A percentile compares a stretch with the other conserved stretches of the same genome.
phyloP scores from a whole-genome alignment of 2,797 vertebrate genomes.

The Silurus aristotelis region DNA sequence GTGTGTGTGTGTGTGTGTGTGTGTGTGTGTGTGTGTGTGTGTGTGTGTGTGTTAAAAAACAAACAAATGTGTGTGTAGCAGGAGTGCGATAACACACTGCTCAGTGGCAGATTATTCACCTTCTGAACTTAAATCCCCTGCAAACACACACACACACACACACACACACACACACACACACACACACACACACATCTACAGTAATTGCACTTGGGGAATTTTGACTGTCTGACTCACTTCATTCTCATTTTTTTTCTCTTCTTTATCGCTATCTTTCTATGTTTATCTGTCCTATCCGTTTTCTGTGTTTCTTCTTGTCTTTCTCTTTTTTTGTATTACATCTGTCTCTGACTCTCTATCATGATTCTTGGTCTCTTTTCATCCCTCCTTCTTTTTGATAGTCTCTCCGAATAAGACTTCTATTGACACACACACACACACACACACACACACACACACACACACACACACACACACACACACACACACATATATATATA shows the following conservation, averaged over 20 bases:
- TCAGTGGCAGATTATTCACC: neutral
- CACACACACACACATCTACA: constrained; percentile 22
- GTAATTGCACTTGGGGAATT: constrained; percentile 6
- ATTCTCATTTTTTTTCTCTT: neutral
- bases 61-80: neutral
- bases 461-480: neutral
- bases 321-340: neutral
- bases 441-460: neutral
- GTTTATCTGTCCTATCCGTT: neutral
- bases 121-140: constrained; percentile 4
- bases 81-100: constrained; percentile 2
- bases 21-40: constrained; percentile 14
- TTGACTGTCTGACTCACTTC: neutral
- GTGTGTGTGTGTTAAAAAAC: neutral
- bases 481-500: neutral
- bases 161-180: constrained; percentile 7
- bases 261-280: neutral
- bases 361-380: neutral
- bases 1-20: constrained; percentile 23
- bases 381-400: neutral
- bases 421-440: neutral
- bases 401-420: neutral
- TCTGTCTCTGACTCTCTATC: neutral
- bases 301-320: neutral
- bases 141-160: constrained; percentile 5